A percentile compares a stretch with the other conserved stretches of the same genome.
These are phyloP conservation scores for Fulmarus glacialis DNA, from an alignment of 2,113 vertebrate species.

Conservation along the genomic window DNA sequence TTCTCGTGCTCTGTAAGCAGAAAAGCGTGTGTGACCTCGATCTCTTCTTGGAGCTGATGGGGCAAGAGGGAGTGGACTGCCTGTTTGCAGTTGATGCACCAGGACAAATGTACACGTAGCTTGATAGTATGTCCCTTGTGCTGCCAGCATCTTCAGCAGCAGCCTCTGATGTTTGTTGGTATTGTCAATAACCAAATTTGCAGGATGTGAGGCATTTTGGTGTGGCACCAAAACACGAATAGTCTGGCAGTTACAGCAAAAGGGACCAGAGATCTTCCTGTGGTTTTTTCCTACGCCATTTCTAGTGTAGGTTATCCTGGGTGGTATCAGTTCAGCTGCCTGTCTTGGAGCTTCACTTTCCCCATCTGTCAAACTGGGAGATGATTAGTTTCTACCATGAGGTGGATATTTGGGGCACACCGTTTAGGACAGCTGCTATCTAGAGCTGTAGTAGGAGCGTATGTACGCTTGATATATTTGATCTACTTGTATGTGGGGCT, in stretches of 20 bases:
- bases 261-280: not conserved
- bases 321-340: not conserved
- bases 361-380: not conserved
- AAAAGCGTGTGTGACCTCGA: not conserved
- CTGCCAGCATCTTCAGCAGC: not conserved
- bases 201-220: not conserved
- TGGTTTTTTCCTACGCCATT: not conserved
- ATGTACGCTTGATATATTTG: not conserved
- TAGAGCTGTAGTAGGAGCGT: not conserved
- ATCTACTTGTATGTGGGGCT: not conserved
- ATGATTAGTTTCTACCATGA: not conserved
- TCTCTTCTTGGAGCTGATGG: not conserved
- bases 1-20: not conserved
- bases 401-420: not conserved
- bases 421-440: not conserved
- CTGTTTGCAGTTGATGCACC: not conserved
- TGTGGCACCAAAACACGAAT: rapidly evolving
- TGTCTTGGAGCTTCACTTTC: not conserved
- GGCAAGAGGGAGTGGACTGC: not conserved
- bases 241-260: not conserved
- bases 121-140: rapidly evolving
- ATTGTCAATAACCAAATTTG: not conserved
- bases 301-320: not conserved
- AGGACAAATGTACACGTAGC: not conserved
- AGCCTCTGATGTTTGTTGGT: not conserved